Evolutionary conservation across 2,113 vertebrate species (phyloP).

Genomic region (Mustela lutreola): DNA sequence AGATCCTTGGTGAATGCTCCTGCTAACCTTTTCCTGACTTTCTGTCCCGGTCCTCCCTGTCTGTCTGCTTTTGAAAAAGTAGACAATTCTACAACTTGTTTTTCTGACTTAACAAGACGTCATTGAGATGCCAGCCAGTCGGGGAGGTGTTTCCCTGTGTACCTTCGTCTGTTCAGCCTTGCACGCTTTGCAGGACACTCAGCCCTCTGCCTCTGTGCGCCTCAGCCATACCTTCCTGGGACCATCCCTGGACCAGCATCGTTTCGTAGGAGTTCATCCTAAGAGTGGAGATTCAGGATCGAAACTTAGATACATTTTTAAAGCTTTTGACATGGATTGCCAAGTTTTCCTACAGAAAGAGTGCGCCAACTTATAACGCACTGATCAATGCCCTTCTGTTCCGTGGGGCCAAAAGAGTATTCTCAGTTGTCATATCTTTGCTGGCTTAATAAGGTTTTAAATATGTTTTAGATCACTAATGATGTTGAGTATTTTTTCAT

Average conservation of each 20-base stretch:
- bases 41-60: no score
- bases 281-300: no score
- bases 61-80: background rate
- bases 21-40: background rate
- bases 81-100: fast-evolving
- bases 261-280: background rate
- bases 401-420: background rate
- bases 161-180: fast-evolving
- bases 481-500: background rate
- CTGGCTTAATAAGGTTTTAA: background rate
- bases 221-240: fast-evolving
- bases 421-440: background rate
- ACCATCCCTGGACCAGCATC: background rate
- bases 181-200: background rate
- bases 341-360: background rate
- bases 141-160: fast-evolving
- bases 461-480: no score
- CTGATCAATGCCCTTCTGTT: fast-evolving
- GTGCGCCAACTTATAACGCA: fast-evolving
- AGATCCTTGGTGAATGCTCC: fast-evolving
- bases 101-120: background rate
- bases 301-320: fast-evolving
- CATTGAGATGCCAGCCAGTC: fast-evolving
- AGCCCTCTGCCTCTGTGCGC: background rate
- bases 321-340: background rate